Base-by-base conservation (phyloP, 2,888 invertebrate species). In the Choristoneura rosaceana region DNA sequence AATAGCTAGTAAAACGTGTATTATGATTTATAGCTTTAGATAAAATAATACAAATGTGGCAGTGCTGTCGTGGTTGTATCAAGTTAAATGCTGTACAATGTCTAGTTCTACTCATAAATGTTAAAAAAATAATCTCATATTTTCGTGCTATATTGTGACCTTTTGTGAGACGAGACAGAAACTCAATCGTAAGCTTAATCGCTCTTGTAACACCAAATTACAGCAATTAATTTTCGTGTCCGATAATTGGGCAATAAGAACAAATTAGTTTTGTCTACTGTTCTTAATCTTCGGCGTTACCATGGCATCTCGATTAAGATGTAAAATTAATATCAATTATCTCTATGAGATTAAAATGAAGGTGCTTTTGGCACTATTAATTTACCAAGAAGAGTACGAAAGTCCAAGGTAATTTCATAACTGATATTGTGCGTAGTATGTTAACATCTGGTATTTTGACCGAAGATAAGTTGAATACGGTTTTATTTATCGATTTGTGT, bases 151-250 rank as follows among this genome's bases (percentile, higher is more conserved):
- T 14, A 14, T 69, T 45, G 69, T 61, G 66, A 70, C 63, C 59
- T 50, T 33, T 60, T 41, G 47, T 25, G 59, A 12, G 58, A 33
- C 25, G 41, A 59, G 7, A 38, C 5, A 38, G 17, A 47, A 60
- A n/a, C 25, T 25, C 41, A 38, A 67, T 52, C 12, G 33, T 41
- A 66, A 55, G 41, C 64, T 52, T 67, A 67, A 67, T 58, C 14
- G 60, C 55, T 64, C 15, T 68, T 33, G 43, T 45, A 34, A 41
- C 38, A 52, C 43, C 64, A 69, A 69, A 69, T 69, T 64, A 69
- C 73, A 60, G 41, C 60, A 59, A 63, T 69, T 73, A n/a, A 65
- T 69, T 64, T 55, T n/a, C 9, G 52, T 34, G 38, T 64, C 59
- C 55, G 50, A 64, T 69, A 69, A 52, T 25, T 34, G 17, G 50